Conservation (phyloP, 2,888 invertebrate genomes). For the Epiblema foenella region DNA sequence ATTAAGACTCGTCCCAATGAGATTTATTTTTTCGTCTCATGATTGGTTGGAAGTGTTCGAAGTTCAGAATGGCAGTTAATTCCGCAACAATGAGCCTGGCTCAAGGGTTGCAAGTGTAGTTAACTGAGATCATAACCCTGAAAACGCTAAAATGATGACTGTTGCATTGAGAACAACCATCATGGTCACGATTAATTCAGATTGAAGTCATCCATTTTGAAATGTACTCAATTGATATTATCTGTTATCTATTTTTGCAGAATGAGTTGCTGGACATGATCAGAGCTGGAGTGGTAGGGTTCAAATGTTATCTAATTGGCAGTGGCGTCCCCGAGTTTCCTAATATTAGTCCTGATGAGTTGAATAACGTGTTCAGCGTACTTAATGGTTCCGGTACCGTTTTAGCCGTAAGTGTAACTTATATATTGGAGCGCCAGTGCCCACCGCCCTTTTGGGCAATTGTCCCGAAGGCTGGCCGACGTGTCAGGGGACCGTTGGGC, state of each 20-base stretch:
- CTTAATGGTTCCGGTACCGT: constrained; percentile 85
- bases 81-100: too few species aligned
- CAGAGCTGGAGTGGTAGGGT: constrained; percentile 87
- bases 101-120: not conserved
- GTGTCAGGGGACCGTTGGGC: too few species aligned
- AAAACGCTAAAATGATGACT: not conserved
- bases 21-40: too few species aligned
- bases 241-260: constrained; percentile 56
- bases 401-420: constrained; percentile 83
- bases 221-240: not conserved
- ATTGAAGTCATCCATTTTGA: not conserved
- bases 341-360: constrained; percentile 81
- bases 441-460: too few species aligned
- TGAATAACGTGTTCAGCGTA: constrained; percentile 81
- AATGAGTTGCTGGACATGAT: constrained; percentile 82
- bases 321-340: constrained; percentile 88
- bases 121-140: not conserved
- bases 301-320: constrained; percentile 88
- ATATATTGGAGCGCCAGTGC: too few species aligned
- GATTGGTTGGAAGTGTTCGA: too few species aligned
- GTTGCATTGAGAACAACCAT: not conserved
- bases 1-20: too few species aligned
- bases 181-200: not conserved
- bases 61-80: too few species aligned
- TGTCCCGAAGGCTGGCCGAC: too few species aligned